Percentiles rank a stretch among this genome's conserved stretches.
Evolutionary conservation across 30 jellyfish, hydroid and myxozoan species (phyloP).

Genomic region (Phacellophora camtschatica): DNA sequence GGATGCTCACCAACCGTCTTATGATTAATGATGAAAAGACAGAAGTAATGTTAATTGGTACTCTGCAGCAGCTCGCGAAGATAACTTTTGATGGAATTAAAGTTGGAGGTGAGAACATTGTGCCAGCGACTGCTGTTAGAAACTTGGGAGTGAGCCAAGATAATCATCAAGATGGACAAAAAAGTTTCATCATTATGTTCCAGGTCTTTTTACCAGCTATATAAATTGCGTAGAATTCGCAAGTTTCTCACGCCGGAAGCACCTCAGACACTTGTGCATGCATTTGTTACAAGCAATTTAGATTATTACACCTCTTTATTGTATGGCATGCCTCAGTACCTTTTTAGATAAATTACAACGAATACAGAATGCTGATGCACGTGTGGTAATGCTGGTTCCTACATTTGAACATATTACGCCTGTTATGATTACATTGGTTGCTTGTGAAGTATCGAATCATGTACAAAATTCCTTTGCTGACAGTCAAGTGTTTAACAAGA

Average conservation of each 20-base stretch:
- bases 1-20: constrained; percentile 28
- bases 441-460: too few species aligned
- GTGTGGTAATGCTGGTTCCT: too few species aligned
- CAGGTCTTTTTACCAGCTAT: neutral
- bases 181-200: neutral
- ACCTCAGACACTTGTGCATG: neutral
- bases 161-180: neutral
- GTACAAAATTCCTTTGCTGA: too few species aligned
- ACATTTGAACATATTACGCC: too few species aligned
- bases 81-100: constrained; percentile 20
- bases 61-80: constrained; percentile 36
- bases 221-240: neutral
- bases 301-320: too few species aligned
- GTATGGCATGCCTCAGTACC: too few species aligned
- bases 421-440: too few species aligned
- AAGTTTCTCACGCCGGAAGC: neutral
- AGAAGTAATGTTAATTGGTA: constrained; percentile 5
- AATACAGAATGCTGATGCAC: too few species aligned
- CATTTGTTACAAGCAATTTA: neutral
- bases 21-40: constrained; percentile 29
- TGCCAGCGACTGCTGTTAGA: constrained; percentile 17
- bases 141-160: neutral
- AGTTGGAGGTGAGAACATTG: constrained; percentile 36
- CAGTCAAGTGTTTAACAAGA: too few species aligned
- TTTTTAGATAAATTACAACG: too few species aligned